A percentile compares a stretch with the other conserved stretches of the same genome.
phyloP scores from a whole-genome alignment of 1,140 invertebrate genomes.

The silkworm (Bombyx mori) region ASM3026992v2 NC_085116.1:8607501-8608000 shows the following conservation, averaged over 20 bases:
- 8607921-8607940: neutral
- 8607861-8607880: slow-evolving; percentile 41
- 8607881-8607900: neutral
- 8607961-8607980: slow-evolving; percentile 1
- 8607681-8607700: slow-evolving; percentile 87
- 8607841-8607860: slow-evolving; percentile 75
- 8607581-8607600: slow-evolving; percentile 86
- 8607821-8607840: slow-evolving; percentile 82
- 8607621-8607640: slow-evolving; percentile 85
- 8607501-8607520: neutral
- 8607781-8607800: slow-evolving; percentile 79
- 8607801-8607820: slow-evolving; percentile 78
- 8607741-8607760: slow-evolving; percentile 80
- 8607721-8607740: slow-evolving; percentile 86
- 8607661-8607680: slow-evolving; percentile 83
- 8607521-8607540: neutral
- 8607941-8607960: neutral
- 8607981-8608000: neutral
- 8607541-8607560: slow-evolving; percentile 28
- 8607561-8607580: slow-evolving; percentile 74
- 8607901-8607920: neutral
- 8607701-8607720: slow-evolving; percentile 87
- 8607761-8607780: slow-evolving; percentile 76
- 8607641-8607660: slow-evolving; percentile 83
- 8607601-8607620: slow-evolving; percentile 82